Base-by-base conservation (phyloP, 2,113 vertebrate genomes). In the Ceyx cyanopectus region DNA sequence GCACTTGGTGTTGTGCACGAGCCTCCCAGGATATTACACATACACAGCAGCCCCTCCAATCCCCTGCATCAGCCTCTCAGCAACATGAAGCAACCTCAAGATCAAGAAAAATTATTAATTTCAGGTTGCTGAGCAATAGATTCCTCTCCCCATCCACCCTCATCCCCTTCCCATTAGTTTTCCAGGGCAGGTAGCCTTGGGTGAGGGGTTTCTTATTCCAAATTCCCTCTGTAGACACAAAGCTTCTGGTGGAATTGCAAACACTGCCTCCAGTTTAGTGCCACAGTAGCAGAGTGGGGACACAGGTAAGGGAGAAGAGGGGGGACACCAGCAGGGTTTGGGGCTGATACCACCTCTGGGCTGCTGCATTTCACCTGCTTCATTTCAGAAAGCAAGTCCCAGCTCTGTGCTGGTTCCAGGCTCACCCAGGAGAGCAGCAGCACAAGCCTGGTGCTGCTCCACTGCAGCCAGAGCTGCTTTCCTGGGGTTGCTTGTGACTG, bases 401-500 rank as follows among this genome's bases (percentile, higher is more conserved):
- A 27, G 56, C 56, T 66, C 79, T 30, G 32, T 26, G 29, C 48
- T 6, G 63, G 9, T 4, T 20, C 68, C 83, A 30, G 43, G 26
- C 57, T 61, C 62, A 7, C 4, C 51, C 72, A 3, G 5, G 37
- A 24, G 8, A 69, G 20, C 54, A 50, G 63, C 63, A 48, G 26
- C 78, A 24, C 6, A 3, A 87, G 40, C 27, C 37, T 29, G 18
- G 1, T 5, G 48, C 57, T 16, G 48, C 67, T 57, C 67, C 45
- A 1, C 0, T 4, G 0, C 37, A 50, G 56, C n/a, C 75, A 30
- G 22, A 21, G 53, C 29, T n/a, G 26, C 82, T 20, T 34, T 30
- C 40, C 67, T 22, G 34, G 3, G 6, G 21, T 41, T 3, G 1
- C 45, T 48, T 3, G 0, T 7, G 14, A 63, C 45, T 7, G 24